A percentile compares a stretch with the other conserved stretches of the same genome.
Conservation (phyloP, 2,113 vertebrate genomes). For the Tragelaphus buxtoni region DNA sequence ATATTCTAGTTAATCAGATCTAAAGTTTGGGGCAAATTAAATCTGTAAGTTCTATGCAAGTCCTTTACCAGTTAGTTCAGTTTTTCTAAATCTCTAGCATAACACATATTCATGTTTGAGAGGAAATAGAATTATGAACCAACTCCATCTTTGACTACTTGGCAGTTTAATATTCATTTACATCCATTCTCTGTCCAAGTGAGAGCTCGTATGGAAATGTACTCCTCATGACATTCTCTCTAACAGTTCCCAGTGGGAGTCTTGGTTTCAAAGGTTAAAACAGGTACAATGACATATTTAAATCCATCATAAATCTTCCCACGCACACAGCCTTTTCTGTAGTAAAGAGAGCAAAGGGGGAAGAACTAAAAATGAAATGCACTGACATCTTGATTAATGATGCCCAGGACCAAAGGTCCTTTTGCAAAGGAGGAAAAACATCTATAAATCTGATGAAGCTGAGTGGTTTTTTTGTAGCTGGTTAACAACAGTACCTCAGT, state of each 20-base stretch:
- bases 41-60: not conserved
- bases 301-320: not conserved
- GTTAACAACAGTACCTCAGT: not conserved
- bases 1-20: not conserved
- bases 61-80: not conserved
- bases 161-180: not conserved
- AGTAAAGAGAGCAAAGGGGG: not conserved
- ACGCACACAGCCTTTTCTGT: not conserved
- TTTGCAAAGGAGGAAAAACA: not conserved
- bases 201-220: not conserved
- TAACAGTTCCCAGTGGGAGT: not conserved
- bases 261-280: conserved; percentile 23
- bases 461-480: not conserved
- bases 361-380: not conserved
- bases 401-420: not conserved
- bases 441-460: not conserved
- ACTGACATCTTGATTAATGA: conserved; percentile 45
- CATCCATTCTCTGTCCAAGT: not conserved
- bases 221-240: not conserved
- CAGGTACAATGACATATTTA: not conserved
- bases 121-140: not conserved
- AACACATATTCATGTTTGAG: not conserved
- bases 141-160: not conserved
- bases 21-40: not conserved
- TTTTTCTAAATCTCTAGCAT: not conserved